phyloP scores from a whole-genome alignment of 2,888 invertebrate species.

The Nephrocerus scutellatus region DNA sequence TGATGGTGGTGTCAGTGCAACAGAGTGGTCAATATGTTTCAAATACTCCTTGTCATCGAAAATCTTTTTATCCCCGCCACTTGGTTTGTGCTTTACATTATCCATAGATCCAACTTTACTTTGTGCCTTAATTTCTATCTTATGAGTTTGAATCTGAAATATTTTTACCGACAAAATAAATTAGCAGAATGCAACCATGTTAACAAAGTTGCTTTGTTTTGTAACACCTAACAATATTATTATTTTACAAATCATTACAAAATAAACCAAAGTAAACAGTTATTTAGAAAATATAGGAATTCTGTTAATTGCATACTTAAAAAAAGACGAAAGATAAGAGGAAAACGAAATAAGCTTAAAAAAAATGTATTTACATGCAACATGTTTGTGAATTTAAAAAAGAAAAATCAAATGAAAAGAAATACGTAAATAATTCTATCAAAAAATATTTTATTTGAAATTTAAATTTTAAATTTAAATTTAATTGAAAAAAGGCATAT shows the following conservation, averaged over 20 bases:
- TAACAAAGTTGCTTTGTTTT: neutral
- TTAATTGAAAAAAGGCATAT: constrained; percentile 1
- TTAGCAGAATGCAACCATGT: neutral
- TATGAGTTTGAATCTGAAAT: constrained; percentile 77
- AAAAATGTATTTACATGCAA: neutral
- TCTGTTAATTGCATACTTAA: constrained; percentile 7
- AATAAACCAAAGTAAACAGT: too few relatives aligned
- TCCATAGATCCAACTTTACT: constrained; percentile 89
- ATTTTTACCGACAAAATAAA: too few relatives aligned
- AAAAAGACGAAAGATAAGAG: neutral
- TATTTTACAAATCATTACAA: too few relatives aligned
- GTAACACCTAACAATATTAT: too few relatives aligned
- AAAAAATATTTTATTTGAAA: constrained; percentile 8
- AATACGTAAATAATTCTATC: constrained; percentile 28
- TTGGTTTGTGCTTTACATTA: constrained; percentile 80
- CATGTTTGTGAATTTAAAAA: neutral
- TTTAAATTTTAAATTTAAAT: neutral
- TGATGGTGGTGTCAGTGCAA: constrained; percentile 52
- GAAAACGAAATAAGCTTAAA: neutral
- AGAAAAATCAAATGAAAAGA: constrained; percentile 15
- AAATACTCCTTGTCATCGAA: constrained; percentile 88
- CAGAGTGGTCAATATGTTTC: constrained; percentile 62
- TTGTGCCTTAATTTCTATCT: constrained; percentile 85
- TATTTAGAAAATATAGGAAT: constrained; percentile 9
- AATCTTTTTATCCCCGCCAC: constrained; percentile 90